phyloP scores from a whole-genome alignment of 2,113 vertebrate genomes.

The Gobio gobio region DNA sequence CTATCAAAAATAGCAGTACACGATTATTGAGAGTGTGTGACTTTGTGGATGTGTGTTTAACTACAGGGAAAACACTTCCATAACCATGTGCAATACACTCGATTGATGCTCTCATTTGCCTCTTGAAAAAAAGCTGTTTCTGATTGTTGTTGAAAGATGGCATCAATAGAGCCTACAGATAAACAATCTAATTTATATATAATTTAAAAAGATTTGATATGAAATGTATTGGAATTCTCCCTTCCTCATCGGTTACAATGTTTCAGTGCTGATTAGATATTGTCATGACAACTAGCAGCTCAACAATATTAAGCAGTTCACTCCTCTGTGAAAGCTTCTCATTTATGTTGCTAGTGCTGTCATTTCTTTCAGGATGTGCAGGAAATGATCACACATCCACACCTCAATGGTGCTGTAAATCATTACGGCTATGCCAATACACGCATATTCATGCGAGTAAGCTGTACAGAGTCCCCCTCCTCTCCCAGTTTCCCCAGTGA shows the following conservation, averaged over 20 bases:
- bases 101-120: constrained; percentile 47
- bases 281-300: constrained; percentile 38
- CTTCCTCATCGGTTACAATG: constrained; percentile 33
- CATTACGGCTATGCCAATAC: constrained; percentile 1
- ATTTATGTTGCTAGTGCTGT: constrained; percentile 44
- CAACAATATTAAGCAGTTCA: constrained; percentile 14
- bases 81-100: neutral
- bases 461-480: constrained; percentile 60
- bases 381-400: constrained; percentile 24
- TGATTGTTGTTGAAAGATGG: constrained; percentile 6
- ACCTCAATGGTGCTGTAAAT: constrained; percentile 31
- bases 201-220: neutral
- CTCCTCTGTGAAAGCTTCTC: constrained; percentile 43
- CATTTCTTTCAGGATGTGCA: constrained; percentile 12
- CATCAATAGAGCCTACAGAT: neutral
- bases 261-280: constrained; percentile 35
- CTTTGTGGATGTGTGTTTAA: neutral
- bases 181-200: neutral
- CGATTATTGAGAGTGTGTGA: constrained; percentile 8
- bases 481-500: constrained; percentile 59
- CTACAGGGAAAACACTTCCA: constrained; percentile 1
- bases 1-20: neutral
- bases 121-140: neutral
- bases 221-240: constrained; percentile 19
- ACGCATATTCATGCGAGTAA: neutral